Evolutionary conservation across 2,113 vertebrate species (phyloP), one percentile per base, ranked within the genome.

Genomic region (Clarias gariepinus): DNA sequence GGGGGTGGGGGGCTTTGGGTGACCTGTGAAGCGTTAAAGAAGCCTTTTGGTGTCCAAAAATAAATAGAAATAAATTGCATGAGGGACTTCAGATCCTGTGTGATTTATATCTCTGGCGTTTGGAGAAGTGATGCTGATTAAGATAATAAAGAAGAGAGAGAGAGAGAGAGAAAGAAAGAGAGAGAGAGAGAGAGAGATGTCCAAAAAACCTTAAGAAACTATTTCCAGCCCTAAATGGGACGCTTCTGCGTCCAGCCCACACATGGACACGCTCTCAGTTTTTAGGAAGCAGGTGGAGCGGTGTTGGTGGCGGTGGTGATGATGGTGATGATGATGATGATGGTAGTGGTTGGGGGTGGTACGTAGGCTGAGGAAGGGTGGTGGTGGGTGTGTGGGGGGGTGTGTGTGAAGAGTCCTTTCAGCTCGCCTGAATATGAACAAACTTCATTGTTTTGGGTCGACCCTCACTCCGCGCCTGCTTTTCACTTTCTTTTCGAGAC

Each of bases 21-120:
- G 93, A 96, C 95, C 96, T 96, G 94, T 97, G 96, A 97, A 96
- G 95, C 90, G 90, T 95, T 94, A 95, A 94, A 95, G 95, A 93
- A 93, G 57, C 93, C 93, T 69, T 83, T 74, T 84, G 66, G 74
- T 36, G 64, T 81, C 71, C 95, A 95, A 95, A 97, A 92, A 96
- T 96, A 96, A 96, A 96, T 93, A 91, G 21, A 36, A 78, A 77
- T 77, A 30, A 84, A 77, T 83, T 81, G 30, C 19, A 33, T 0
- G n/a, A 23, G 4, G 6, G 57, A 61, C 30, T 7, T 25, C 76
- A 13, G 28, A 33, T 80, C 57, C 16, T 21, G 55, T 3, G 10
- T 60, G 57, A 80, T 60, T 57, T 28, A 80, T 80, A 36, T 28
- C 74, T 53, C 25, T 52, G 18, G 52, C 23, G 57, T 81, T 61